Evolutionary conservation across 2,113 vertebrate genomes (phyloP), one percentile per base, ranked within the genome.

Genomic region (Tenebrosternarchus preto): DNA sequence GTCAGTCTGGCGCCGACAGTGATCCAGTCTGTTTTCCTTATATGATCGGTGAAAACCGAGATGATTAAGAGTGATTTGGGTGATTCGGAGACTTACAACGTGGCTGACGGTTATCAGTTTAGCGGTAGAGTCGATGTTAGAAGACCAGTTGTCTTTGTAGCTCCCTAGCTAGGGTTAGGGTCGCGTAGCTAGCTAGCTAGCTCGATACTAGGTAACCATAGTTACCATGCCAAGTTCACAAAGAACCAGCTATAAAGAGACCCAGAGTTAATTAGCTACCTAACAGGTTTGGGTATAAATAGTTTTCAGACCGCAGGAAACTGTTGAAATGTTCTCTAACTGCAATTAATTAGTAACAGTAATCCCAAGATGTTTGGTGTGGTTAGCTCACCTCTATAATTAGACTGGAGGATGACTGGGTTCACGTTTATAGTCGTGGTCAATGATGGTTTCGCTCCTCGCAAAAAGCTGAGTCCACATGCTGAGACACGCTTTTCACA

Each of bases 11-110:
- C 22, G 9, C 1, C 43, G 7, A n/a, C 46, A 15, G 43, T 80
- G 78, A 80, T 64, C 78, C 69, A 6, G 78, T 80, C 78, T 55
- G 17, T 80, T 80, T 80, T 80, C 78, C 78, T 80, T 80, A 80
- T 73, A 73, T 80, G 78, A 80, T 80, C 78, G 69, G 69, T 33
- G 33, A 7, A 59, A 71, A 2, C 59, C 59, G 78, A 80, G 27
- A 73, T 80, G 78, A 80, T 80, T 73, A 80, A 36, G 43, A 80
- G 0, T 22, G 53, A 61, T 16, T 64, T 9, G 31, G 69, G 78
- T 80, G 78, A 80, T 56, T 7, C 20, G 20, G 53, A 80, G 69
- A 55, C 73, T 5, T 50, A 27, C 29, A 15, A 59, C n/a, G 3
- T 60, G 56, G 8, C 2, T 63, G 68, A 79, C 29, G 68, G 68